Conservation (phyloP, 2,113 vertebrate genomes). For the Plecturocebus donacophilus region DNA sequence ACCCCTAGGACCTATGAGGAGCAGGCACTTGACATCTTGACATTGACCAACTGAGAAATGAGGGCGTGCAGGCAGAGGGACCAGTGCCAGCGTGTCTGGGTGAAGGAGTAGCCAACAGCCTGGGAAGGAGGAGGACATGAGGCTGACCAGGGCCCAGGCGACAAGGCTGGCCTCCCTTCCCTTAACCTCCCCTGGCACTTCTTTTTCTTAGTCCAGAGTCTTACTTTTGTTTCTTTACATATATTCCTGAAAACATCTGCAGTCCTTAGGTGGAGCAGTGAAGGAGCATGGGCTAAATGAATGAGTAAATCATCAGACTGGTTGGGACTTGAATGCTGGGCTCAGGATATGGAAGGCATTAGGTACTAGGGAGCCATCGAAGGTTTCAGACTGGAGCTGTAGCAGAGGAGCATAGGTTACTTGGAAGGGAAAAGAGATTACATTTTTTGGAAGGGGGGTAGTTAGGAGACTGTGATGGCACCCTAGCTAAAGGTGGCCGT, state of each 20-base stretch:
- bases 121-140: background rate
- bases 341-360: background rate
- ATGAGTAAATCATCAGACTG: background rate
- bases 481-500: background rate
- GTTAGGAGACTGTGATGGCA: background rate
- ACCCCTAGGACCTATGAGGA: background rate
- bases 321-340: background rate
- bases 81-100: rapidly evolving
- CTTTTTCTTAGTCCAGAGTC: background rate
- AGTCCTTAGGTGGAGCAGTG: background rate
- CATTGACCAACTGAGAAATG: background rate
- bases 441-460: background rate
- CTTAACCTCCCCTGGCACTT: background rate
- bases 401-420: background rate
- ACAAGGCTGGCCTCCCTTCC: background rate
- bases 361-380: background rate
- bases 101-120: background rate
- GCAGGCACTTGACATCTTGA: background rate
- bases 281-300: background rate
- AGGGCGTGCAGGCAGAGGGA: background rate
- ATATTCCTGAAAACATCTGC: background rate
- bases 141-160: background rate
- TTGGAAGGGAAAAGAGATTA: background rate
- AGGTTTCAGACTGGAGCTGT: background rate
- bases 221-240: background rate